A percentile compares a stretch with the other conserved stretches of the same genome.
phyloP scores from a whole-genome alignment of 2,888 invertebrate genomes.

The Melanargia galathea region DNA sequence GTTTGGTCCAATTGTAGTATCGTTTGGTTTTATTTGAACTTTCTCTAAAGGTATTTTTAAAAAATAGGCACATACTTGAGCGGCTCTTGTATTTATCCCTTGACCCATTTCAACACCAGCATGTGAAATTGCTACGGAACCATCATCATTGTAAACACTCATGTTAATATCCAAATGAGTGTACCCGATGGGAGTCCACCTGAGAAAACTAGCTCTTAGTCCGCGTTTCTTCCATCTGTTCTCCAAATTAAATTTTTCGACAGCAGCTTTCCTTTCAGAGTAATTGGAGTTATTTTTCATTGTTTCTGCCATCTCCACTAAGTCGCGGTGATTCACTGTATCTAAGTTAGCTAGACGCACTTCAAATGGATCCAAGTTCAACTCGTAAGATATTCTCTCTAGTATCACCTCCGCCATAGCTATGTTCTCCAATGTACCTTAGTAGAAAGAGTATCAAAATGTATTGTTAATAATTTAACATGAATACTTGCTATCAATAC shows the following conservation, averaged over 20 bases:
- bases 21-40: conserved; percentile 85
- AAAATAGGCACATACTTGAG: conserved; percentile 85
- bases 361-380: conserved; percentile 81
- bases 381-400: conserved; percentile 83
- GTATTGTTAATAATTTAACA: no score
- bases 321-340: conserved; percentile 65
- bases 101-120: conserved; percentile 91
- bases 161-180: conserved; percentile 81
- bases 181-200: conserved; percentile 80
- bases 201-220: conserved; percentile 85
- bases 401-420: conserved; percentile 84
- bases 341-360: conserved; percentile 67
- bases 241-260: conserved; percentile 83
- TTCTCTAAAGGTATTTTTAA: conserved; percentile 85
- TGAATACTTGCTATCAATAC: no score
- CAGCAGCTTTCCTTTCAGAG: conserved; percentile 63
- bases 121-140: conserved; percentile 86
- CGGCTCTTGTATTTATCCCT: conserved; percentile 88
- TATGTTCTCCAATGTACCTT: conserved; percentile 85
- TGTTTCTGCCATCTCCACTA: conserved; percentile 68
- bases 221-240: conserved; percentile 92
- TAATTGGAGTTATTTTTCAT: conserved; percentile 68
- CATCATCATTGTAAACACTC: conserved; percentile 87
- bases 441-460: no score
- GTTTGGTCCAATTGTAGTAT: conserved; percentile 85